These are phyloP conservation scores for Triplophysa siluroides DNA, from an alignment of 2,113 vertebrate species.

Conservation along the genomic window DNA sequence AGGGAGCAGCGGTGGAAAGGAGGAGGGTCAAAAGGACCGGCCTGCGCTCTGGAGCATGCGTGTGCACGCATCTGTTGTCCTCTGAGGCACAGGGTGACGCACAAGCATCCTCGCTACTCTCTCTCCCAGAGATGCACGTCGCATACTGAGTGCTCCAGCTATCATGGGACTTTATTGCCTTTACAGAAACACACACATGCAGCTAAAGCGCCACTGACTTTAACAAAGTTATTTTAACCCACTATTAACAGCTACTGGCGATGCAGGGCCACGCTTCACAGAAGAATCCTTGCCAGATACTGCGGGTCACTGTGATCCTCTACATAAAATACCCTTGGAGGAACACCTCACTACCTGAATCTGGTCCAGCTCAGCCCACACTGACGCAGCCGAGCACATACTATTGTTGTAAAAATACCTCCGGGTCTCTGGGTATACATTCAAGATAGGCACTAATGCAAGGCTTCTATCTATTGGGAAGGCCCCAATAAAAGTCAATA, in stretches of 20 bases:
- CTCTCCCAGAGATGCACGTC: constrained; percentile 59
- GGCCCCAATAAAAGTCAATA: too few species aligned
- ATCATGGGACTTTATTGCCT: constrained; percentile 62
- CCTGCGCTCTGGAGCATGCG: constrained; percentile 23
- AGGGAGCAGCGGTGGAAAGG: constrained; percentile 41
- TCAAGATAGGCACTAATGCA: neutral
- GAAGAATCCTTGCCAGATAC: constrained; percentile 37
- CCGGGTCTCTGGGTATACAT: neutral
- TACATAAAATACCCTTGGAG: constrained; percentile 15
- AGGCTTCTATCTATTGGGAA: neutral
- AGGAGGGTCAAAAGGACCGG: constrained; percentile 33
- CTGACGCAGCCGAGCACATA: neutral
- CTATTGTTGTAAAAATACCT: constrained; percentile 8
- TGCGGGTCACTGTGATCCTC: constrained; percentile 9
- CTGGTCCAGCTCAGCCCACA: neutral
- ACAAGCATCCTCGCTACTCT: constrained; percentile 62
- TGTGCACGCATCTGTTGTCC: constrained; percentile 68
- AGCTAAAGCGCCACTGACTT: constrained; percentile 48
- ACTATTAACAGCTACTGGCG: constrained; percentile 21
- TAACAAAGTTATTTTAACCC: constrained; percentile 30
- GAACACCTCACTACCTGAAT: constrained; percentile 6
- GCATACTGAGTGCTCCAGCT: constrained; percentile 66
- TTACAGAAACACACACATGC: constrained; percentile 42
- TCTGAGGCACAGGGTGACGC: constrained; percentile 73
- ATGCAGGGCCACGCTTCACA: constrained; percentile 11